Evolutionary conservation across 2,888 invertebrate genomes (phyloP).

Genomic region (Amphipoea lucens): DNA sequence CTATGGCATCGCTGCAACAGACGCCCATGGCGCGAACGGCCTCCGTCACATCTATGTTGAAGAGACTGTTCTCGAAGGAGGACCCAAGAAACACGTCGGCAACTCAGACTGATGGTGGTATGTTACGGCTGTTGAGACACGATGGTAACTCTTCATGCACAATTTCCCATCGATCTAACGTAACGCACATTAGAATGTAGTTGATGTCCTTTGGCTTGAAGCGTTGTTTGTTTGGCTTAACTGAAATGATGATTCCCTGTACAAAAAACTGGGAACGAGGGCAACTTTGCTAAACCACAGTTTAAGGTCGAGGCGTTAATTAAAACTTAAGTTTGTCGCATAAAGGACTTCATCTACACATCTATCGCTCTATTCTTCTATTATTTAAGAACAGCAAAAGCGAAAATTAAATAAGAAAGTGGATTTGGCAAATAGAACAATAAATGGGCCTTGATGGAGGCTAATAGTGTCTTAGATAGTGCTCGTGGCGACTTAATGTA

Average conservation of each 20-base stretch:
- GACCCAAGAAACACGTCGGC: conserved; percentile 86
- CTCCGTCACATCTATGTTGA: conserved; percentile 94
- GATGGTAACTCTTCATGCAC: conserved; percentile 46
- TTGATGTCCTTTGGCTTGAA: conserved; percentile 21
- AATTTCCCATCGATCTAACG: conserved; percentile 37
- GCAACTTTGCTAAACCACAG: not conserved
- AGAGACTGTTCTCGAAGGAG: conserved; percentile 94
- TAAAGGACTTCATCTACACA: conserved; percentile 28
- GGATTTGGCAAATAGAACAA: conserved; percentile 18
- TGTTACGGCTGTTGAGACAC: conserved; percentile 60
- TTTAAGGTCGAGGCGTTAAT: not conserved
- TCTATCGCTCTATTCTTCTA: not conserved
- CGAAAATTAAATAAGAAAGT: conserved; percentile 1
- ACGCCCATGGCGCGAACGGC: conserved; percentile 93
- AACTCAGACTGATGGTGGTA: conserved; percentile 88
- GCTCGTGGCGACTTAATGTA: not conserved
- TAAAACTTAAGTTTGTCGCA: not conserved
- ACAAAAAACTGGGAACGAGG: not conserved
- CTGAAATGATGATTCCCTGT: not conserved
- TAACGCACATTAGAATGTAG: conserved; percentile 8
- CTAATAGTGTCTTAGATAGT: conserved; percentile 1
- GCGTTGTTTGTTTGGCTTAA: conserved; percentile 5
- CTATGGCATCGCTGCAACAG: conserved; percentile 91
- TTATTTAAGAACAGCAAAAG: not conserved
- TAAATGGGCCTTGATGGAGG: not conserved